Evolutionary conservation across 2,113 vertebrate species (phyloP).

Genomic region (Phrynosoma platyrhinos): DNA sequence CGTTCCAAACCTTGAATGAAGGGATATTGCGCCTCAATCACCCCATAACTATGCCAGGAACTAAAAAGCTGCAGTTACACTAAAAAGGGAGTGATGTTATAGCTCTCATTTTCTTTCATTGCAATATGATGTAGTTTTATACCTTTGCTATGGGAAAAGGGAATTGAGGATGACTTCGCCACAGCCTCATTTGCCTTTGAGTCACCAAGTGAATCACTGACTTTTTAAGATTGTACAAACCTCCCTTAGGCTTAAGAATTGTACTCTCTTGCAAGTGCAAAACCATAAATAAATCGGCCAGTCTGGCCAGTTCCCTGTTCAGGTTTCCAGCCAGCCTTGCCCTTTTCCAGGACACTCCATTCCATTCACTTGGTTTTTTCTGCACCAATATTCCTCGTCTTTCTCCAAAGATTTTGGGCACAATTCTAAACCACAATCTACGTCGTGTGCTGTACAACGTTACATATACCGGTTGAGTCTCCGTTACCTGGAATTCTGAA

Average conservation of each 20-base stretch:
- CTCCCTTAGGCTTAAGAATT: not conserved
- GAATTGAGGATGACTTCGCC: not conserved
- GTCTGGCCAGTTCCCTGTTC: not conserved
- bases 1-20: no score
- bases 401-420: no score
- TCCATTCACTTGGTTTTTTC: not conserved
- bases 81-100: no score
- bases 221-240: not conserved
- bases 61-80: no score
- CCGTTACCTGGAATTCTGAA: no score
- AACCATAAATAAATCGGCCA: not conserved
- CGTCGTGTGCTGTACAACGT: not conserved
- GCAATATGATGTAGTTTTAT: no score
- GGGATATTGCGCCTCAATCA: no score
- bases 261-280: not conserved
- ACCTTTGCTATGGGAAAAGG: not conserved
- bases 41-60: no score
- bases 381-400: no score
- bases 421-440: no score
- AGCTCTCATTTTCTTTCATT: no score
- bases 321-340: not conserved
- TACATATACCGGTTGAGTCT: no score
- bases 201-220: not conserved
- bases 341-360: not conserved
- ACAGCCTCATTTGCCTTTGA: not conserved